Evolutionary conservation across 1,140 invertebrate species (phyloP).

Genomic region (Planococcus citri): DNA sequence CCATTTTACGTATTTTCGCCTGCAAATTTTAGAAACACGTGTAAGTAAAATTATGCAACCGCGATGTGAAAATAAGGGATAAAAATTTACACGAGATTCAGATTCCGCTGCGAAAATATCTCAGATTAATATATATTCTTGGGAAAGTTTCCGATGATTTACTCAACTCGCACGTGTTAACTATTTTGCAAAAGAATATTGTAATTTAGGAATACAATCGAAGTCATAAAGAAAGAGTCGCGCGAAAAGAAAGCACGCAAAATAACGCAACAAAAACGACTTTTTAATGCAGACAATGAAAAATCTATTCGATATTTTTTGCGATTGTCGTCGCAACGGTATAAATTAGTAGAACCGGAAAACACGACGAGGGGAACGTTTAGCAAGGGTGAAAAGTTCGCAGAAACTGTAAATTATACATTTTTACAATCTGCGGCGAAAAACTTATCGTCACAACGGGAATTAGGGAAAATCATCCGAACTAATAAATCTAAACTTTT

Average conservation of each 20-base stretch:
- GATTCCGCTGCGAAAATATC: too few relatives aligned
- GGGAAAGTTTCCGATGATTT: too few relatives aligned
- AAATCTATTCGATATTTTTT: background rate
- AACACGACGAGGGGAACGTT: background rate
- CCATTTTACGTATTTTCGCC: conserved; percentile 55
- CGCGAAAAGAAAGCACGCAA: too few relatives aligned
- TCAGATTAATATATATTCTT: too few relatives aligned
- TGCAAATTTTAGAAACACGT: conserved; percentile 27
- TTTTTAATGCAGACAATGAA: background rate
- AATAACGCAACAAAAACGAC: background rate
- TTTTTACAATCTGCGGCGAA: background rate
- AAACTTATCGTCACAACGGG: background rate
- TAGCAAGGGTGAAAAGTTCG: background rate
- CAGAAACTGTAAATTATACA: background rate
- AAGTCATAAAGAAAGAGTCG: too few relatives aligned
- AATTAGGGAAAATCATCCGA: background rate
- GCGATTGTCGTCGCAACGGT: background rate
- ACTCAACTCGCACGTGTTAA: too few relatives aligned
- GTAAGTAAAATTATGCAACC: background rate
- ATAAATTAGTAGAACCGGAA: background rate
- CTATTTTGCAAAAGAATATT: too few relatives aligned
- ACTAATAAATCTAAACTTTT: background rate
- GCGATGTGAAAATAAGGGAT: too few relatives aligned
- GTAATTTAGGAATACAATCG: too few relatives aligned
- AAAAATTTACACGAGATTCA: background rate